A percentile compares a stretch with the other conserved stretches of the same genome.
phyloP scores from a whole-genome alignment of 2,113 vertebrate genomes.

The Triplophysa tibetana region DNA sequence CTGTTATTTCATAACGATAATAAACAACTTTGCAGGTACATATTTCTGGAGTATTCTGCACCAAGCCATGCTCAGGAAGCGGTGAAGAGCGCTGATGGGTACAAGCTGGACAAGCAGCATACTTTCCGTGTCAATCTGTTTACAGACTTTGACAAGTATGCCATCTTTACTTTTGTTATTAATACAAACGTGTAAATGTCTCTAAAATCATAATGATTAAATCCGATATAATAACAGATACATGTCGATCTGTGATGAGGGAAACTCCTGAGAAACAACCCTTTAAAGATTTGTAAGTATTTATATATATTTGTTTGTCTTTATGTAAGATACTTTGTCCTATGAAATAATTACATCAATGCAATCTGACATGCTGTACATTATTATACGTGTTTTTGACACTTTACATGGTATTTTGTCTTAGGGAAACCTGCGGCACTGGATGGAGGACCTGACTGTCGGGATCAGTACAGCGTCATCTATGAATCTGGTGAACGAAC shows the following conservation, averaged over 20 bases:
- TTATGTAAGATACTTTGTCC: not conserved
- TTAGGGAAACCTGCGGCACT: conserved; percentile 93
- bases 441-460: conserved; percentile 95
- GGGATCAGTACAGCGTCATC: conserved; percentile 98
- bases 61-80: conserved; percentile 90
- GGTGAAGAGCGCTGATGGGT: conserved; percentile 94
- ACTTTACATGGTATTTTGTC: not conserved
- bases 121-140: conserved; percentile 97
- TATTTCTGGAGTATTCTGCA: conserved; percentile 93
- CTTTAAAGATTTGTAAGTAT: conserved; percentile 95
- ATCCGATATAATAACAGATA: conserved; percentile 71
- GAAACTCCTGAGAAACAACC: conserved; percentile 95
- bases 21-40: conserved; percentile 77
- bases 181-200: not conserved
- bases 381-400: not conserved
- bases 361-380: not conserved
- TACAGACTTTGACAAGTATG: conserved; percentile 98
- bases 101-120: conserved; percentile 97
- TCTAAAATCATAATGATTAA: not conserved
- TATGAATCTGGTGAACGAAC: conserved; percentile 97
- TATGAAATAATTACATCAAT: not conserved
- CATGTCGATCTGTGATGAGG: conserved; percentile 97
- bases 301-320: not conserved
- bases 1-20: not conserved
- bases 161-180: not conserved